Evolutionary conservation across 2,888 invertebrate genomes (phyloP).

Genomic region (Drosophila stalkeri): DNA sequence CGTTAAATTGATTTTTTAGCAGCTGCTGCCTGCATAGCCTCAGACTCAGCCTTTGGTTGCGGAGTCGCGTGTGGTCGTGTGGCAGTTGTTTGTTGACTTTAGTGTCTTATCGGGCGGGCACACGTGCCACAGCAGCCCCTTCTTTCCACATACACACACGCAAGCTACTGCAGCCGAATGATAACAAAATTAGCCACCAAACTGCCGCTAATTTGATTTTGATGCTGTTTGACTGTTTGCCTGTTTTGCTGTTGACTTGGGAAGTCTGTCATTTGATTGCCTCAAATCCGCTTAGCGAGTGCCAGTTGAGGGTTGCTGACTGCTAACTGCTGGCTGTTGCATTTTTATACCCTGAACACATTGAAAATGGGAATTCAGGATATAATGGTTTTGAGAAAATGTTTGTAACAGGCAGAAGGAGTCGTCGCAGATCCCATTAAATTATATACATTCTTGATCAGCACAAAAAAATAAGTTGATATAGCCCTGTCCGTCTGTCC

Average conservation of each 20-base stretch:
- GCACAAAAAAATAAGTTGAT: no score
- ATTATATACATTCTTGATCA: no score
- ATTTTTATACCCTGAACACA: no score
- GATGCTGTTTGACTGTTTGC: slow-evolving; percentile 58
- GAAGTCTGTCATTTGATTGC: slow-evolving; percentile 60
- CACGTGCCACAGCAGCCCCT: slow-evolving; percentile 54
- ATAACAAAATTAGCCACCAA: slow-evolving; percentile 77
- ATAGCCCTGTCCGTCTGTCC: no score
- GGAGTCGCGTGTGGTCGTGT: slow-evolving; percentile 64
- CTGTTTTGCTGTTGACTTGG: slow-evolving; percentile 22
- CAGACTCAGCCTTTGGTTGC: slow-evolving; percentile 10
- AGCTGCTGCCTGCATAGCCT: slow-evolving; percentile 4
- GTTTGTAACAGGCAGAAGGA: no score
- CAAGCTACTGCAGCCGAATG: slow-evolving; percentile 52
- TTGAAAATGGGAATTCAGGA: no score
- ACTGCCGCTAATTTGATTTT: slow-evolving; percentile 82
- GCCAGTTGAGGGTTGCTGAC: slow-evolving; percentile 58
- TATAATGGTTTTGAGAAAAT: no score
- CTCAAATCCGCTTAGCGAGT: slow-evolving; percentile 80
- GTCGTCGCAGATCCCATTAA: no score
- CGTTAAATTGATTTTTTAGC: slow-evolving; percentile 41
- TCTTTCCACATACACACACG: neutral
- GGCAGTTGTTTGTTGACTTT: slow-evolving; percentile 59
- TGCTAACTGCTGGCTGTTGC: neutral
- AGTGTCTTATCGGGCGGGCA: slow-evolving; percentile 53